A percentile compares a stretch with the other conserved stretches of the same genome.
Conservation (phyloP, 2,888 invertebrate genomes). For the Tupiocoris notatus region DNA sequence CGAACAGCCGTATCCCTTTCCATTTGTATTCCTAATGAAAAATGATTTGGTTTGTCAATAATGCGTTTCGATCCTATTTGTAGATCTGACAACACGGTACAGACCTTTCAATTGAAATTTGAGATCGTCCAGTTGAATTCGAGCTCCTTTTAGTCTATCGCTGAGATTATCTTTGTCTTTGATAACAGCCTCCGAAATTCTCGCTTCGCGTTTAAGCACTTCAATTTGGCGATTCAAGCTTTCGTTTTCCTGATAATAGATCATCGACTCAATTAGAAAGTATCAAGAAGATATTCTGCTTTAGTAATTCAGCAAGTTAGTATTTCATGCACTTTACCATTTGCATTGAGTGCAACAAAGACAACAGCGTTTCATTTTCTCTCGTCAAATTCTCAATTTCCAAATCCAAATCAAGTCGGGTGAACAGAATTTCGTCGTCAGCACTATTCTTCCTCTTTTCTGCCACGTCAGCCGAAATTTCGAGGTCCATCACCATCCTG, state of each 20-base stretch:
- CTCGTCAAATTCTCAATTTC: constrained; percentile 13
- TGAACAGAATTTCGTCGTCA: background rate
- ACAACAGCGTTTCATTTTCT: background rate
- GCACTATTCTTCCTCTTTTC: background rate
- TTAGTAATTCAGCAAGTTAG: no score
- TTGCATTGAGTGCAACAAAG: background rate
- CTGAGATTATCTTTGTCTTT: constrained; percentile 13
- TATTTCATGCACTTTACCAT: background rate
- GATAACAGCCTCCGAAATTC: constrained; percentile 19
- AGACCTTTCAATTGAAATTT: constrained; percentile 18
- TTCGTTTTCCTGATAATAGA: constrained; percentile 15
- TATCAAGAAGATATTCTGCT: no score
- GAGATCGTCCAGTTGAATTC: constrained; percentile 9
- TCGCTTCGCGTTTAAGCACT: constrained; percentile 22
- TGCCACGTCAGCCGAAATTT: background rate
- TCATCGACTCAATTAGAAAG: no score
- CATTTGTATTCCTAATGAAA: constrained; percentile 18
- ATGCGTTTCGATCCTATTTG: no score
- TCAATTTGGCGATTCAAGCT: constrained; percentile 11
- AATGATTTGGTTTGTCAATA: no score
- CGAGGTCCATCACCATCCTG: background rate
- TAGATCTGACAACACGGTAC: background rate
- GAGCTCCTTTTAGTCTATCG: constrained; percentile 7
- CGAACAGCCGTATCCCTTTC: constrained; percentile 30
- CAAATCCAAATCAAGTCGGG: constrained; percentile 3